Evolutionary conservation across 2,888 invertebrate species (phyloP).

Genomic region (Drosophila ezoana): DNA sequence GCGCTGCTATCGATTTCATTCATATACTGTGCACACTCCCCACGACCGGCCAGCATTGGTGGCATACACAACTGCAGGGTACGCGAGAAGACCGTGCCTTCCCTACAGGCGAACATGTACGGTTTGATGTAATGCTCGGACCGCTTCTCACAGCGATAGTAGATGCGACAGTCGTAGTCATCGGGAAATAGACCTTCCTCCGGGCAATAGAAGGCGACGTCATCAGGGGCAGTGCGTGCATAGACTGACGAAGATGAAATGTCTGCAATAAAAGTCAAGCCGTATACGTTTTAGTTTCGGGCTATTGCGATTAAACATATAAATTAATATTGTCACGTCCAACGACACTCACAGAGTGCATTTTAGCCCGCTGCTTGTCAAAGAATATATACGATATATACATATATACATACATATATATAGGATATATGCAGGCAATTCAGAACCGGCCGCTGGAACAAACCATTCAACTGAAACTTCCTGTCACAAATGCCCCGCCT

Average conservation of each 20-base stretch:
- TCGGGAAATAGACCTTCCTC: constrained; percentile 91
- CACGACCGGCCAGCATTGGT: constrained; percentile 88
- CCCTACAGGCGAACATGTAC: constrained; percentile 90
- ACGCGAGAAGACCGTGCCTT: constrained; percentile 91
- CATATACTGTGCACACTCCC: constrained; percentile 87
- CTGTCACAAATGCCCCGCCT: constrained; percentile 72
- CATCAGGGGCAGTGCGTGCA: constrained; percentile 40
- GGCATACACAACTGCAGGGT: constrained; percentile 89
- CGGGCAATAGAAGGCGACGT: constrained; percentile 86
- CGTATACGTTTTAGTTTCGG: constrained; percentile 32
- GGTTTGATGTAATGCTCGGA: constrained; percentile 86
- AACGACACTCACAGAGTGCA: constrained; percentile 26
- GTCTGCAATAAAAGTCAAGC: constrained; percentile 68
- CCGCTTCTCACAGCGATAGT: constrained; percentile 90
- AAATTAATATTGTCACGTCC: constrained; percentile 55
- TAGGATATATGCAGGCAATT: constrained; percentile 46
- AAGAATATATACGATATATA: constrained; percentile 15
- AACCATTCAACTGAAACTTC: constrained; percentile 78
- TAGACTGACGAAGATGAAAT: constrained; percentile 60
- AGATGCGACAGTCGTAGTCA: constrained; percentile 89
- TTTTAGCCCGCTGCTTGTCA: constrained; percentile 17
- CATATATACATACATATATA: constrained; percentile 6
- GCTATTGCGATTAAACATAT: constrained; percentile 43
- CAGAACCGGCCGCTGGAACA: constrained; percentile 72
- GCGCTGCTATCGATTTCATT: constrained; percentile 81